Conservation (phyloP, 1,140 invertebrate genomes). For the Copidosoma floridanum region DNA sequence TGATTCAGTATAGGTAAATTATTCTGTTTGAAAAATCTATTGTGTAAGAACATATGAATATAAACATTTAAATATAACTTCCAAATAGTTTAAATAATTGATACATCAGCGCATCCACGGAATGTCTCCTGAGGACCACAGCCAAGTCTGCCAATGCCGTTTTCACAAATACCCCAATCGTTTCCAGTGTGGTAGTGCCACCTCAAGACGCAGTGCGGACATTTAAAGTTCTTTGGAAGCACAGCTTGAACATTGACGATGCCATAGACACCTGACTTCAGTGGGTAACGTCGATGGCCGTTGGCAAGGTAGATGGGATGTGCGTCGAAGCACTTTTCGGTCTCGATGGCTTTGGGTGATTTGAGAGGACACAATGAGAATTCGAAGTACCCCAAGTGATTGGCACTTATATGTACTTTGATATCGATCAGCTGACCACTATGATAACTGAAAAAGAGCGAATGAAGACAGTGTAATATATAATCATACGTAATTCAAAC, state of each 20-base stretch:
- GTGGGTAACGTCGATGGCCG: conserved; percentile 38
- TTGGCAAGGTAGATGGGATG: conserved; percentile 60
- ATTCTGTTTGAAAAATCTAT: no score
- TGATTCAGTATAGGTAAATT: no score
- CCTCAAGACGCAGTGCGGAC: conserved; percentile 66
- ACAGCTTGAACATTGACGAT: conserved; percentile 38
- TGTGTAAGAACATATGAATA: no score
- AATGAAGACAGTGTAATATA: no score
- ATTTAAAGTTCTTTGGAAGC: conserved; percentile 60
- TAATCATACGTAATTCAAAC: no score
- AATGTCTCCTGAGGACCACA: conserved; percentile 70
- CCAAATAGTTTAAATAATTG: no score
- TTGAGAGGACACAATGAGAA: conserved; percentile 61
- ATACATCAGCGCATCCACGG: conserved; percentile 67
- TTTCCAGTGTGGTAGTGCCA: conserved; percentile 68
- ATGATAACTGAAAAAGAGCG: conserved; percentile 59
- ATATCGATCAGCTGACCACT: conserved; percentile 63
- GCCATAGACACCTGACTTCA: conserved; percentile 10
- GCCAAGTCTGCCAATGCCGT: conserved; percentile 52
- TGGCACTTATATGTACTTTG: conserved; percentile 69
- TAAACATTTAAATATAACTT: no score
- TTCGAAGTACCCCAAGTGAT: conserved; percentile 65
- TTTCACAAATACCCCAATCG: conserved; percentile 59
- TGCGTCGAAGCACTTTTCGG: conserved; percentile 62
- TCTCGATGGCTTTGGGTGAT: conserved; percentile 51